These are phyloP conservation scores for Spizella passerina DNA, from an alignment of 2,797 vertebrate species.

Conservation along the genomic window DNA sequence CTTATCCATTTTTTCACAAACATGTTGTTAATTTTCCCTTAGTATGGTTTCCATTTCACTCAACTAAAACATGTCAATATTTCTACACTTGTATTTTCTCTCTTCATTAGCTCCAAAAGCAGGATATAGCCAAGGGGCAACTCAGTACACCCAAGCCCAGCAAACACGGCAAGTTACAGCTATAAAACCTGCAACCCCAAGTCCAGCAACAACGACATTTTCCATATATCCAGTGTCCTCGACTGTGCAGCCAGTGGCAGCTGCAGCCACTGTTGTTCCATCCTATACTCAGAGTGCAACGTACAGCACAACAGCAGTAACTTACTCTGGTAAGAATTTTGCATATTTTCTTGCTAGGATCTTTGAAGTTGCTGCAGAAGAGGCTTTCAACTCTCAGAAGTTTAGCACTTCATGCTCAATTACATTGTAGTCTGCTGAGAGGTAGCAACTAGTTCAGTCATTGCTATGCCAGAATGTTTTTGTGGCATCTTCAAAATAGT, in stretches of 20 bases:
- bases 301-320: slow-evolving; percentile 96
- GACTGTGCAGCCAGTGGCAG: slow-evolving; percentile 91
- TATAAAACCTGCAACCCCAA: slow-evolving; percentile 95
- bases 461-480: neutral
- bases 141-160: slow-evolving; percentile 94
- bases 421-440: neutral
- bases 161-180: slow-evolving; percentile 96
- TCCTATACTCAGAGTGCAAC: slow-evolving; percentile 97
- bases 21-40: neutral
- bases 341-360: neutral
- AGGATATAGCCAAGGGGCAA: slow-evolving; percentile 93
- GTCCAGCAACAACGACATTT: slow-evolving; percentile 94
- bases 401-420: neutral
- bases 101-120: slow-evolving; percentile 88
- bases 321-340: slow-evolving; percentile 90
- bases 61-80: neutral
- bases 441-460: neutral
- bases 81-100: neutral
- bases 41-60: slow-evolving; percentile 47
- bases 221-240: slow-evolving; percentile 97
- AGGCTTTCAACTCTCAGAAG: neutral
- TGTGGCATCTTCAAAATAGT: neutral
- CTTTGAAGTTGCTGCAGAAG: neutral
- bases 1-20: neutral
- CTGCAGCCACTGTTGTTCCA: slow-evolving; percentile 90